Evolutionary conservation across 1,140 invertebrate genomes (phyloP).

Genomic region (Glossosoma conforme): DNA sequence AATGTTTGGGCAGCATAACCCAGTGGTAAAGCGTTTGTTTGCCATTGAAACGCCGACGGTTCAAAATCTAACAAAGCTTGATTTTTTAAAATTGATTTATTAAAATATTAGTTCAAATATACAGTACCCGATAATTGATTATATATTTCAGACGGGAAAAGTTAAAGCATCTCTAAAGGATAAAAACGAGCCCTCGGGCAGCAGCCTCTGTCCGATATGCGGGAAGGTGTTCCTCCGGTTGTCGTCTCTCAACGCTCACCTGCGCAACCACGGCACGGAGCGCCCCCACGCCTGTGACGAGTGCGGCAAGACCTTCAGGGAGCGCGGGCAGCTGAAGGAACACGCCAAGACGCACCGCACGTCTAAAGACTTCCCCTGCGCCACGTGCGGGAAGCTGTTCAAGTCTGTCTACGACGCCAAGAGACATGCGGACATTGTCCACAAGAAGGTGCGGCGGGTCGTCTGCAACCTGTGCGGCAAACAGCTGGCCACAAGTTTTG

Average conservation of each 20-base stretch:
- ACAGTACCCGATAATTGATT: too few species aligned
- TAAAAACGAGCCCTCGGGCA: too few species aligned
- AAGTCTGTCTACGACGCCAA: slow-evolving; percentile 32
- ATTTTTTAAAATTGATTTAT: too few species aligned
- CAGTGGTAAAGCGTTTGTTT: too few species aligned
- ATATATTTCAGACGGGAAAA: too few species aligned
- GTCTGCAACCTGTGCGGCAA: slow-evolving; percentile 1
- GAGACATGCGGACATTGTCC: background rate
- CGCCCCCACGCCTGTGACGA: slow-evolving; percentile 5
- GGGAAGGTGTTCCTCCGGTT: slow-evolving; percentile 13
- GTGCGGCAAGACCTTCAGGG: slow-evolving; percentile 11
- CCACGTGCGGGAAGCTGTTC: slow-evolving; percentile 58
- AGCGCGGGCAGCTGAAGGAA: slow-evolving; percentile 10
- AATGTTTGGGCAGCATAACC: too few species aligned
- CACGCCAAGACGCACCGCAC: slow-evolving; percentile 15
- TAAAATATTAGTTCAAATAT: too few species aligned
- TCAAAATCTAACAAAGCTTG: too few species aligned
- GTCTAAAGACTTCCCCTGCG: slow-evolving; percentile 52
- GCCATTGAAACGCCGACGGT: too few species aligned
- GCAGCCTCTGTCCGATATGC: slow-evolving; percentile 13
- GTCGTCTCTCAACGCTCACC: slow-evolving; percentile 6
- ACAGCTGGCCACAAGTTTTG: background rate
- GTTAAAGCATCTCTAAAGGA: too few species aligned
- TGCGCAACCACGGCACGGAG: slow-evolving; percentile 7
- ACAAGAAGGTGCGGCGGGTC: background rate